Evolutionary conservation across 2,113 vertebrate genomes (phyloP), one percentile per base, ranked within the genome.

Genomic region (Colossoma macropomum): DNA sequence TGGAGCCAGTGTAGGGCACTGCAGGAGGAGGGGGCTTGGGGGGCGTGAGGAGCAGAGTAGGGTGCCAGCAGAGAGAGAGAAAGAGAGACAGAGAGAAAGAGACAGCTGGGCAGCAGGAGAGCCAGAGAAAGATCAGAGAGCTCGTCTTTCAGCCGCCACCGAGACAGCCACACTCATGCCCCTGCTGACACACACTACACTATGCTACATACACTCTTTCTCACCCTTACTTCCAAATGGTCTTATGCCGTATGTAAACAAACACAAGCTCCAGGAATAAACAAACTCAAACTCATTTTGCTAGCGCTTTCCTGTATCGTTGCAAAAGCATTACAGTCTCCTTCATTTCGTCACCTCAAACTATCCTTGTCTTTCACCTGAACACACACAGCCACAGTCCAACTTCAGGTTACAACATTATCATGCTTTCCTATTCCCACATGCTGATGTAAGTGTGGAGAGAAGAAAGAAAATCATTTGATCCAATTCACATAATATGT

Each of bases 91-190:
- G 89, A 91, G 90, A 89, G 90, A 86, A 59, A 87, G 90, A 91
- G 92, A 94, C 93, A 95, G 92, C 93, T 95, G 95, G 91, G 89
- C 89, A 90, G 90, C 91, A 92, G 91, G 92, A 94, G 89, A 91
- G 89, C 90, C 88, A 81, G 88, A 88, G 82, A 66, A 34, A 90
- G 91, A 92, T 93, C 93, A 93, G 89, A 93, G 90, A 87, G 90
- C 89, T 92, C 65, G 79, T 84, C 87, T 89, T 91, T 91, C 88
- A 87, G 86, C 81, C 80, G 88, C 86, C 73, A 82, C 88, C 88
- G 87, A 91, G 89, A 89, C 88, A 77, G 89, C 91, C 85, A 90
- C 90, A 90, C 90, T 90, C 88, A 88, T 78, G 81, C 79, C 83
- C 82, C 86, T 88, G 87, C 83, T 88, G 85, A 70, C 79, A 84